Percentiles rank a stretch among this genome's conserved stretches.
Conservation (phyloP, 2,113 vertebrate species). For the Nannospalax galili region DNA sequence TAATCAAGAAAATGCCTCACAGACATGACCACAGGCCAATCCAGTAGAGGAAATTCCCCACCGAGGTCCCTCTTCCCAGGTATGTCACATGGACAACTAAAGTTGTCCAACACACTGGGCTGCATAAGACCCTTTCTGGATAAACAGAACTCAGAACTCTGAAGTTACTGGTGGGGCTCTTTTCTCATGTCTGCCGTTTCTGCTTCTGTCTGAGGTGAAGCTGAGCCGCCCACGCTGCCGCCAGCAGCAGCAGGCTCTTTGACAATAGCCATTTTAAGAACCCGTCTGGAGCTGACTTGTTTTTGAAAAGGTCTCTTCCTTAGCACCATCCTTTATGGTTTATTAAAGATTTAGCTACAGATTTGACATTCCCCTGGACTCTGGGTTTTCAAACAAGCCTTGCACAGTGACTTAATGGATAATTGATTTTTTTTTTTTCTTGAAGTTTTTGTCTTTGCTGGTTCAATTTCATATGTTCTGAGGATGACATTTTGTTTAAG, state of each 20-base stretch:
- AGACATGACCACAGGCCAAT: too few species aligned
- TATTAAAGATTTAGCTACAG: constrained; percentile 62
- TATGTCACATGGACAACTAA: too few species aligned
- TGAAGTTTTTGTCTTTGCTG: constrained; percentile 45
- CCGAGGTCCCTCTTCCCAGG: too few species aligned
- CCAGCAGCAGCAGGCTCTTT: background rate
- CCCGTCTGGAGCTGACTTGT: background rate
- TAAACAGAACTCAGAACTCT: background rate
- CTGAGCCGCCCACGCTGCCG: accelerated
- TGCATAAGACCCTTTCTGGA: background rate
- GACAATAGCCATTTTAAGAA: background rate
- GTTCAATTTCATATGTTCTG: constrained; percentile 12
- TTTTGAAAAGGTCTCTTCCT: constrained; percentile 44
- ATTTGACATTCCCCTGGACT: constrained; percentile 18
- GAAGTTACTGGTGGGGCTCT: background rate
- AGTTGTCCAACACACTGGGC: too few species aligned
- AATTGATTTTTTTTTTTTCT: constrained; percentile 38
- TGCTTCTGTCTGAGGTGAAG: background rate
- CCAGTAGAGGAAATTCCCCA: too few species aligned
- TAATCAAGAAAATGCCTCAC: too few species aligned
- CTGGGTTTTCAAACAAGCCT: constrained; percentile 11
- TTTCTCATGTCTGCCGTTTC: background rate
- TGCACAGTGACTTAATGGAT: constrained; percentile 36
- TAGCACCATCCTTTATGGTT: background rate
- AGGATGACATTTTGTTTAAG: constrained; percentile 45